A percentile compares a stretch with the other conserved stretches of the same genome.
Evolutionary conservation across 2,113 vertebrate genomes (phyloP).

Genomic region (Gallinago jamesoni): DNA sequence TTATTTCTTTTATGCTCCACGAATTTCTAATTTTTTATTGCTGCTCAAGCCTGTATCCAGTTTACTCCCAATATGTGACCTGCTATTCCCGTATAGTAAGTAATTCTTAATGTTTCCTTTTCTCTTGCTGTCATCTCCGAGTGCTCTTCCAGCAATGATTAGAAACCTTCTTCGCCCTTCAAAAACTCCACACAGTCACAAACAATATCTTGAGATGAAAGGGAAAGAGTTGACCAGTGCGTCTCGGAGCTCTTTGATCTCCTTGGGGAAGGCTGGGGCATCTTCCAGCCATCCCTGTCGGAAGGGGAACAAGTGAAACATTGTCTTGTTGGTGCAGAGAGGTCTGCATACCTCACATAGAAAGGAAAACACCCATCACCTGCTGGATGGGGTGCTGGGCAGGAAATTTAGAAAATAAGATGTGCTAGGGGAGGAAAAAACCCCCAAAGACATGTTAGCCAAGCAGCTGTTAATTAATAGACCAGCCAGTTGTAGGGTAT

Average conservation of each 20-base stretch:
- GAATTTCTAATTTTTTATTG: neutral
- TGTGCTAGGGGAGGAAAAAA: neutral
- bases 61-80: neutral
- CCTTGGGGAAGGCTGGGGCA: conserved; percentile 10
- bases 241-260: conserved; percentile 67
- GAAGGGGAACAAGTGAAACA: conserved; percentile 48
- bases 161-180: conserved; percentile 51
- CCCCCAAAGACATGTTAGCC: neutral
- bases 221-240: conserved; percentile 34
- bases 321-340: conserved; percentile 54
- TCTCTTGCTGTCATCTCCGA: conserved; percentile 6
- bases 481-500: neutral
- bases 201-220: conserved; percentile 68
- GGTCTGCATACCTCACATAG: conserved; percentile 39
- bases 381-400: neutral
- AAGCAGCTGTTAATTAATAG: neutral
- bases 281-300: conserved; percentile 25
- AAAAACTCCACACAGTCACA: conserved; percentile 2
- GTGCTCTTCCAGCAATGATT: conserved; percentile 42
- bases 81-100: neutral
- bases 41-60: neutral
- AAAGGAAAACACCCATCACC: neutral
- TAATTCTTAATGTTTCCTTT: conserved; percentile 33
- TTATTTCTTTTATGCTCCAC: neutral
- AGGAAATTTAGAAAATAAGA: neutral